Evolutionary conservation across 2,113 vertebrate genomes (phyloP).

Genomic region (Rhinichthys klamathensis): DNA sequence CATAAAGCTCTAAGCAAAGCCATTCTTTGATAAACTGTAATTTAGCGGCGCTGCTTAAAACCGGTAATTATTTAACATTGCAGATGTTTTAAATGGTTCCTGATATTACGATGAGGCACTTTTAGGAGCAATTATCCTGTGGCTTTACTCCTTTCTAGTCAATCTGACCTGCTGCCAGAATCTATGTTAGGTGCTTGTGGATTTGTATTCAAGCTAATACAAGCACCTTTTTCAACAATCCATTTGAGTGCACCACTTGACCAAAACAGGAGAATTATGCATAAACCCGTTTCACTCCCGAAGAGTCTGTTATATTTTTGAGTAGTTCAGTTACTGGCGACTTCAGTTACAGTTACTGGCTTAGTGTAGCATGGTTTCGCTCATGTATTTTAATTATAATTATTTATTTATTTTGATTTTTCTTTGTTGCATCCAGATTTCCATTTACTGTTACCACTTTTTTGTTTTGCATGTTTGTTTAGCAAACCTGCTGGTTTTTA

Average conservation of each 20-base stretch:
- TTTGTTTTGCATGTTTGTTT: no score
- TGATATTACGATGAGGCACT: not conserved
- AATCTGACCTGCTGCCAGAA: not conserved
- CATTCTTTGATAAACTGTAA: slow-evolving; percentile 16
- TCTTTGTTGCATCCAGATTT: no score
- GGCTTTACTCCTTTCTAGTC: slow-evolving; percentile 1
- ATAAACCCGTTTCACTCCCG: not conserved
- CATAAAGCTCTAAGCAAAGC: not conserved
- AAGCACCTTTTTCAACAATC: not conserved
- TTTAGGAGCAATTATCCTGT: slow-evolving; percentile 35
- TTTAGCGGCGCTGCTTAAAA: not conserved
- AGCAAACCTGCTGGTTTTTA: no score
- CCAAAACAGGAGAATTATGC: not conserved
- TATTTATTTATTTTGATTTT: not conserved
- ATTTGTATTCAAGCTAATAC: slow-evolving; percentile 18
- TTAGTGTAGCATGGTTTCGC: not conserved
- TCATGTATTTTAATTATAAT: not conserved
- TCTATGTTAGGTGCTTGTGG: slow-evolving; percentile 18
- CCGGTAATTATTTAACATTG: slow-evolving; percentile 33
- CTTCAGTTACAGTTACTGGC: not conserved
- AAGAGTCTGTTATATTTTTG: not conserved
- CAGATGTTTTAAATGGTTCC: slow-evolving; percentile 40
- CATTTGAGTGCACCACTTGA: slow-evolving; percentile 13
- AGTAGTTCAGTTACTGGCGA: not conserved
- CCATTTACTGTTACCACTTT: no score